phyloP scores from a whole-genome alignment of 1,140 invertebrate species.

The Heterodera schachtii region DNA sequence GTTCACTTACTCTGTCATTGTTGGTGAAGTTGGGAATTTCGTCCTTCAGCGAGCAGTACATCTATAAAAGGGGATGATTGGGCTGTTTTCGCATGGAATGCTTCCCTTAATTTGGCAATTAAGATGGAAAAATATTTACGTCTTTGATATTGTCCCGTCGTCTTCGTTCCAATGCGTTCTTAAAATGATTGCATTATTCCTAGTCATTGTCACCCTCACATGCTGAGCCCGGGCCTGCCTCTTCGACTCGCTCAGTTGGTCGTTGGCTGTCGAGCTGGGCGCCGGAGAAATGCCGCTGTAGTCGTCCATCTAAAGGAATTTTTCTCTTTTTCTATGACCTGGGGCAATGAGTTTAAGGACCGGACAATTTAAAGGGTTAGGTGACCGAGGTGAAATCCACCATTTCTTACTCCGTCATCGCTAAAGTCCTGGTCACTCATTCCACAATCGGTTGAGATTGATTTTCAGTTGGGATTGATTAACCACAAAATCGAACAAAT shows the following conservation, averaged over 20 bases:
- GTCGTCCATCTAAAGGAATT: slow-evolving; percentile 34
- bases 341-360: slow-evolving; percentile 27
- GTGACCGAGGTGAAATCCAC: too few species aligned
- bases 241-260: slow-evolving; percentile 33
- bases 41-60: slow-evolving; percentile 42
- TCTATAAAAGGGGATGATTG: slow-evolving; percentile 27
- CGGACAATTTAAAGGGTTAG: neutral
- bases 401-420: slow-evolving; percentile 33
- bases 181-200: neutral
- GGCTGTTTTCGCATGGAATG: too few species aligned
- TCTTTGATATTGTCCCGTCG: slow-evolving; percentile 58
- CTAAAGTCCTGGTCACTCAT: slow-evolving; percentile 42
- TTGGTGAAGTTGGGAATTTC: slow-evolving; percentile 44
- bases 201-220: neutral
- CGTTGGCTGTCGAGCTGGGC: slow-evolving; percentile 15
- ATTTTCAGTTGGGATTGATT: too few species aligned
- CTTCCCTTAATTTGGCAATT: too few species aligned
- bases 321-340: neutral
- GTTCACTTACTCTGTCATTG: slow-evolving; percentile 35
- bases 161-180: slow-evolving; percentile 53
- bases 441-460: too few species aligned
- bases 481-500: too few species aligned
- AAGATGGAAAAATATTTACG: slow-evolving; percentile 17
- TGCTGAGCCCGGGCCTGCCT: slow-evolving; percentile 41
- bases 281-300: slow-evolving; percentile 35